Evolutionary conservation across 2,888 invertebrate species (phyloP).

Genomic region (Agrotis puta): DNA sequence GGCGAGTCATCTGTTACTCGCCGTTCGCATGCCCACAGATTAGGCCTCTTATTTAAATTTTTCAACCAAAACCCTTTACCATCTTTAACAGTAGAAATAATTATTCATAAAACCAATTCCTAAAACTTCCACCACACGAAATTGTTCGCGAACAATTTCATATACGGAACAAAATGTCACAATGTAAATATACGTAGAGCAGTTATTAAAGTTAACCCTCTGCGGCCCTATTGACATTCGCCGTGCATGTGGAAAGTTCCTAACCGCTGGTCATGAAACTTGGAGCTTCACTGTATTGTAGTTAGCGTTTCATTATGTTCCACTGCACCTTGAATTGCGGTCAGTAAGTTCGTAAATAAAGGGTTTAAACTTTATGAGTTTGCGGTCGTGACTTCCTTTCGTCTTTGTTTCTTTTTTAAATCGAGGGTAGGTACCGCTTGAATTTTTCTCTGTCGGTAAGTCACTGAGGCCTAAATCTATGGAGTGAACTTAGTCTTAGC

Average conservation of each 20-base stretch:
- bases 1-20: no score
- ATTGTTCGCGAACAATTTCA: slow-evolving; percentile 33
- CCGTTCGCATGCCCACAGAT: background rate
- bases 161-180: slow-evolving; percentile 13
- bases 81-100: background rate
- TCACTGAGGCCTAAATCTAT: no score
- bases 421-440: background rate
- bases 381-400: background rate
- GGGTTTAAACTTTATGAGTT: background rate
- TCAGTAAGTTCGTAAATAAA: slow-evolving; percentile 1
- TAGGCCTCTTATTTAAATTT: background rate
- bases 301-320: slow-evolving; percentile 36
- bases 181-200: slow-evolving; percentile 35
- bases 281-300: slow-evolving; percentile 31
- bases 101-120: slow-evolving; percentile 3
- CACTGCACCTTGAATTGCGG: slow-evolving; percentile 32
- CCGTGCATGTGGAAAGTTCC: slow-evolving; percentile 48
- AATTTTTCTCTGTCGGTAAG: background rate
- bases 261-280: slow-evolving; percentile 52
- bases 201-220: slow-evolving; percentile 47
- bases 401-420: background rate
- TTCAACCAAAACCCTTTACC: background rate
- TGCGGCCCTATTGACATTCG: slow-evolving; percentile 54
- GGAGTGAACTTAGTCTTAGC: no score
- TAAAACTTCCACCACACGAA: slow-evolving; percentile 18